Conservation (phyloP, 2,888 invertebrate species). For the Allacma fusca region DNA sequence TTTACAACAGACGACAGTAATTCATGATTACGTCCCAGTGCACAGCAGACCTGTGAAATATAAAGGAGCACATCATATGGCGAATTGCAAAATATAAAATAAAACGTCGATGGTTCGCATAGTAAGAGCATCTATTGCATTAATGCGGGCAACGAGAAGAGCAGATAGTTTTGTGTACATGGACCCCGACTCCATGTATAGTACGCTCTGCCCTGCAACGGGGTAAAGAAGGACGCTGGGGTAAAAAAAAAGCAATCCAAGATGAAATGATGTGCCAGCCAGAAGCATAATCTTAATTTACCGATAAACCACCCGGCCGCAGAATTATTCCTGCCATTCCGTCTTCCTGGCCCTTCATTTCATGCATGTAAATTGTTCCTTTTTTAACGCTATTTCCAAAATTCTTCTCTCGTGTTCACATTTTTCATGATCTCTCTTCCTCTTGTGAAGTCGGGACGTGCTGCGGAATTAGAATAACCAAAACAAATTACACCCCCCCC, state of each 20-base stretch:
- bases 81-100: slow-evolving; percentile 16
- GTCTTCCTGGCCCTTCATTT: slow-evolving; percentile 41
- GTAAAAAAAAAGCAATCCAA: slow-evolving; percentile 25
- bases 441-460: slow-evolving; percentile 31
- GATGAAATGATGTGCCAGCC: slow-evolving; percentile 18
- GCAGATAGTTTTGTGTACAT: too few species aligned
- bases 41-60: neutral
- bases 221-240: neutral
- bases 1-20: slow-evolving; percentile 9
- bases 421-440: slow-evolving; percentile 48
- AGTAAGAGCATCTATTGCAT: neutral
- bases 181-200: too few species aligned
- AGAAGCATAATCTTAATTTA: slow-evolving; percentile 49
- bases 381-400: slow-evolving; percentile 37
- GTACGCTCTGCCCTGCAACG: too few species aligned
- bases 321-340: slow-evolving; percentile 35
- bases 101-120: slow-evolving; percentile 4
- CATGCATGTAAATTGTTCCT: slow-evolving; percentile 50
- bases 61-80: slow-evolving; percentile 8
- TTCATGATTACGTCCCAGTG: slow-evolving; percentile 1
- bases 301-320: slow-evolving; percentile 44
- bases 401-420: slow-evolving; percentile 48
- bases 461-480: slow-evolving; percentile 41
- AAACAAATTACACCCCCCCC: slow-evolving; percentile 32
- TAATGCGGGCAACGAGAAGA: neutral